Conservation (phyloP, 2,888 invertebrate species). For the Busseola fusca region DNA sequence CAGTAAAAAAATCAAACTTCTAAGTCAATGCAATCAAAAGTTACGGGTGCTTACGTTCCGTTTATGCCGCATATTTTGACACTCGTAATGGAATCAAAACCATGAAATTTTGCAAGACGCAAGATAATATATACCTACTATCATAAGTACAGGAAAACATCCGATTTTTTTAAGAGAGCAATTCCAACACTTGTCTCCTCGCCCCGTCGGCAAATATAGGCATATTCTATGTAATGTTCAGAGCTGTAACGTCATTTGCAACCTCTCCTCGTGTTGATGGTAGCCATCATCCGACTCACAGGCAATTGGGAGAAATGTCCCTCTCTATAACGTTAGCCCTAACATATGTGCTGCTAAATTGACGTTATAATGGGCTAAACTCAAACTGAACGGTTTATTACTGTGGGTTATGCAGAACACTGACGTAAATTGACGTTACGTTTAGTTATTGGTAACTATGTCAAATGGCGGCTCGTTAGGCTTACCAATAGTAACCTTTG, state of each 20-base stretch:
- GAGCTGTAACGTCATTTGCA: conserved; percentile 5
- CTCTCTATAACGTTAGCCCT: conserved; percentile 4
- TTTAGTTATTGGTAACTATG: not conserved
- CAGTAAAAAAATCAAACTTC: no score
- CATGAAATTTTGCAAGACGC: no score
- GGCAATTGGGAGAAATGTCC: conserved; percentile 42
- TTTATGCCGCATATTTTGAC: no score
- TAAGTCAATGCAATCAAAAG: no score
- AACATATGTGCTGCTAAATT: conserved; percentile 38
- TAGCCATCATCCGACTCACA: conserved; percentile 16
- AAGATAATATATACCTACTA: no score
- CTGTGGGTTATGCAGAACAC: not conserved
- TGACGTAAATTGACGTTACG: conserved; percentile 5
- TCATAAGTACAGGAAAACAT: no score
- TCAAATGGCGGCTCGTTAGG: not conserved
- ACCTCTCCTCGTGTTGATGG: conserved; percentile 24
- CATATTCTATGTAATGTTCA: not conserved
- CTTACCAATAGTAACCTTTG: not conserved
- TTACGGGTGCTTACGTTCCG: no score
- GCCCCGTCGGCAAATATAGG: rapidly evolving
- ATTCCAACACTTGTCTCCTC: not conserved
- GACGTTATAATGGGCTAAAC: conserved; percentile 27
- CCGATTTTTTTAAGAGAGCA: not conserved
- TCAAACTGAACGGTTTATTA: conserved; percentile 36
- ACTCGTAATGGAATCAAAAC: no score